Conservation (phyloP, 2,888 invertebrate species). For the Rotaria sp. region DNA sequence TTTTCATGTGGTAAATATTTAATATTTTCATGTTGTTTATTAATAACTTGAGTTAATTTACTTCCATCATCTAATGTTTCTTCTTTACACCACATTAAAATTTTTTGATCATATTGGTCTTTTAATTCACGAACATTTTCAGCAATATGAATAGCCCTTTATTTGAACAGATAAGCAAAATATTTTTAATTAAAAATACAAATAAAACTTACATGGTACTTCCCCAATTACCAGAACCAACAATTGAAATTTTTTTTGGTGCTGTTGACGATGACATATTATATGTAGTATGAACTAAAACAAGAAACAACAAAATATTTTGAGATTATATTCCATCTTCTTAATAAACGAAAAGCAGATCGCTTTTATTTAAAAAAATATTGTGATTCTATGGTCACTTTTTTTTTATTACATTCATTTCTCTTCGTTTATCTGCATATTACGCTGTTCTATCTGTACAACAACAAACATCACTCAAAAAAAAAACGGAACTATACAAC, state of each 20-base stretch:
- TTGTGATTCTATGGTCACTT: not conserved
- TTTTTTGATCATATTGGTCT: not conserved
- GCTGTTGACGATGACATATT: too few species aligned
- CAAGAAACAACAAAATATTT: too few species aligned
- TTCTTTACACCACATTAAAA: slow-evolving; percentile 26
- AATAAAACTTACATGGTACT: not conserved
- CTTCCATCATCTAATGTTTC: slow-evolving; percentile 76
- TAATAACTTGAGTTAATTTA: slow-evolving; percentile 94
- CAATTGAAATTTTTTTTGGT: slow-evolving; percentile 42
- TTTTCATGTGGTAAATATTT: slow-evolving; percentile 93
- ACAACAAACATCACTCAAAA: not conserved
- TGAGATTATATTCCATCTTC: too few species aligned
- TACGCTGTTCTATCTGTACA: not conserved
- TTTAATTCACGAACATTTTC: not conserved
- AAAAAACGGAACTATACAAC: not conserved
- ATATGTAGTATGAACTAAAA: too few species aligned
- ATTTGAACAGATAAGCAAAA: not conserved
- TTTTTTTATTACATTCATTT: not conserved
- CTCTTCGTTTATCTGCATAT: not conserved
- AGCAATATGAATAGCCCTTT: not conserved
- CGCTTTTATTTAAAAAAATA: too few species aligned
- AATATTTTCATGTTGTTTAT: slow-evolving; percentile 91
- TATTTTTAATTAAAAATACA: not conserved
- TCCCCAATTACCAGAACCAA: slow-evolving; percentile 54
- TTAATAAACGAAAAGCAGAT: too few species aligned